phyloP scores from a whole-genome alignment of 2,888 invertebrate species.

The Cheilosia scutellata region DNA sequence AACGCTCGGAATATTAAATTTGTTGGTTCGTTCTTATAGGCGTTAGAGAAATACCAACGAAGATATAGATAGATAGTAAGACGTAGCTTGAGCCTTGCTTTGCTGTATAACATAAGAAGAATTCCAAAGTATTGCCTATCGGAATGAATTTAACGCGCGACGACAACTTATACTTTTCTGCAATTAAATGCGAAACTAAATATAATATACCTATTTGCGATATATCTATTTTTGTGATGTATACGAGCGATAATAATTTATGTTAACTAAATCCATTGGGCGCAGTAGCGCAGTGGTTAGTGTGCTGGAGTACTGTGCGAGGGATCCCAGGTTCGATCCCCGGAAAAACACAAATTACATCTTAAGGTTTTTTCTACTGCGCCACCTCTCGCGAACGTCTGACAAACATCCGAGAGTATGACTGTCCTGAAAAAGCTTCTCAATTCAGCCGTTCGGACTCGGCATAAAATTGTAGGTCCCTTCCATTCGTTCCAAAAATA shows the following conservation, averaged over 20 bases:
- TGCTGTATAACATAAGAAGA: constrained; percentile 8
- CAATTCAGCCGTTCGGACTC: too few relatives aligned
- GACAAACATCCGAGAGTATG: too few relatives aligned
- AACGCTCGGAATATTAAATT: constrained; percentile 31
- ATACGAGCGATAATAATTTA: background rate
- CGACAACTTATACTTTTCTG: background rate
- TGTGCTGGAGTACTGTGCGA: too few relatives aligned
- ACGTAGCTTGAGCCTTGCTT: background rate
- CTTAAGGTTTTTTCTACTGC: too few relatives aligned
- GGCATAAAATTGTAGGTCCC: too few relatives aligned
- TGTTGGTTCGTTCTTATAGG: background rate
- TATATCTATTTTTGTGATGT: background rate
- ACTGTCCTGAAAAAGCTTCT: too few relatives aligned
- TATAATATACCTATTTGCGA: background rate
- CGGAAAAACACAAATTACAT: too few relatives aligned
- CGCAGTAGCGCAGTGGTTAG: too few relatives aligned
- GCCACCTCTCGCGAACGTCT: too few relatives aligned
- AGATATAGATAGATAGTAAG: background rate
- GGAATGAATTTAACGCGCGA: constrained; percentile 4
- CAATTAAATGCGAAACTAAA: background rate
- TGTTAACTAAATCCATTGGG: background rate
- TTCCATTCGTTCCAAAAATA: too few relatives aligned
- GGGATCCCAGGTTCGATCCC: too few relatives aligned
- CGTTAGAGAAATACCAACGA: constrained; percentile 18
- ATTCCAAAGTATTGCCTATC: constrained; percentile 3